phyloP scores from a whole-genome alignment of 2,888 invertebrate genomes.

The Diaprepes abbreviatus region DNA sequence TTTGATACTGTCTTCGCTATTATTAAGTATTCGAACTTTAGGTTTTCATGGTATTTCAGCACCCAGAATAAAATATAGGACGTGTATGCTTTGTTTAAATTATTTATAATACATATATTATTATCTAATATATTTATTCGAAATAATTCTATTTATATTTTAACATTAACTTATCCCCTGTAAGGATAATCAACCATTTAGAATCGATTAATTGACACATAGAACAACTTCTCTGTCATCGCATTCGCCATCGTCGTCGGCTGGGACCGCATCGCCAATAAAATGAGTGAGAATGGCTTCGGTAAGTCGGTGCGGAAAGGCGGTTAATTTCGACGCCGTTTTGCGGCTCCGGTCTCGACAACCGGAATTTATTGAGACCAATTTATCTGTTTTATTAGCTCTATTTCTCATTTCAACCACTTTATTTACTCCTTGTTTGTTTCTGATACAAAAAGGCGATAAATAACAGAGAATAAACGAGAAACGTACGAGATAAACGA shows the following conservation, averaged over 20 bases:
- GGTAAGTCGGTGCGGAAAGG: constrained; percentile 25
- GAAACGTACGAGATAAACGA: constrained; percentile 8
- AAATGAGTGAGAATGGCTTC: constrained; percentile 9
- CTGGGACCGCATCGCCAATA: constrained; percentile 7
- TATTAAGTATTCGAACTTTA: too few relatives aligned
- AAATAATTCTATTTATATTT: too few relatives aligned
- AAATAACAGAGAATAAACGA: constrained; percentile 20
- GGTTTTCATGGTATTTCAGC: too few relatives aligned
- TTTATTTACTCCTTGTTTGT: constrained; percentile 31
- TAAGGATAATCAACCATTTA: neutral
- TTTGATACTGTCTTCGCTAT: too few relatives aligned
- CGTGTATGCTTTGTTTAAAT: too few relatives aligned
- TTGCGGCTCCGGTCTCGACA: constrained; percentile 24
- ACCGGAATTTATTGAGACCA: constrained; percentile 35
- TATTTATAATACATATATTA: too few relatives aligned
- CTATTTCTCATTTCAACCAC: constrained; percentile 39
- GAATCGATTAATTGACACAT: constrained; percentile 14
- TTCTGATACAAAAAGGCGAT: constrained; percentile 30
- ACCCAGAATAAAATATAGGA: too few relatives aligned
- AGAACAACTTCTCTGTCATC: neutral
- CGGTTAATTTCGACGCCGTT: constrained; percentile 29
- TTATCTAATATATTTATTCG: too few relatives aligned
- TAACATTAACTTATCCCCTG: neutral
- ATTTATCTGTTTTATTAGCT: constrained; percentile 39
- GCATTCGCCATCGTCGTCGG: neutral